phyloP scores from a whole-genome alignment of 1,140 invertebrate genomes.

The Drosophila eugracilis region DNA sequence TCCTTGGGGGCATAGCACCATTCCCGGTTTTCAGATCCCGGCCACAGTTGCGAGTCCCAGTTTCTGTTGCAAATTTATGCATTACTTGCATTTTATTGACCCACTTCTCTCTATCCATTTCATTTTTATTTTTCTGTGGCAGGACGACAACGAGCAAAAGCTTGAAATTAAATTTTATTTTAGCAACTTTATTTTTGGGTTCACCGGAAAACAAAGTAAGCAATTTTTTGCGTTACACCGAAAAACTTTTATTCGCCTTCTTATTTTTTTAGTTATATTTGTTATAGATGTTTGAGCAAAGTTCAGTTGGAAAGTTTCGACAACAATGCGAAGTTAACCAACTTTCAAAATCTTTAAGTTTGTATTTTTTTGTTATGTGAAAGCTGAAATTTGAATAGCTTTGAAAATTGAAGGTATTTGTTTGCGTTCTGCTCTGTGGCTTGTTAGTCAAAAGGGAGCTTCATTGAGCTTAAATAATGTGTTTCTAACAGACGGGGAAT shows the following conservation, averaged over 20 bases:
- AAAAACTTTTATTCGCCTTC: conserved; percentile 27
- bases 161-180: conserved; percentile 50
- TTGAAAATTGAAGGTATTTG: conserved; percentile 7
- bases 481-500: neutral
- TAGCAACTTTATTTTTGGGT: conserved; percentile 47
- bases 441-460: conserved; percentile 10
- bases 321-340: conserved; percentile 28
- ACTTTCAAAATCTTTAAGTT: conserved; percentile 21
- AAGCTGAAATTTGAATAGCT: conserved; percentile 16
- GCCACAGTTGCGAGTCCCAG: conserved; percentile 23
- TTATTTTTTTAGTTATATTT: conserved; percentile 18
- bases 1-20: conserved; percentile 32
- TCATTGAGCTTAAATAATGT: neutral
- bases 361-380: neutral
- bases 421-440: too few relatives aligned
- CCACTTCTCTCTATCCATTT: conserved; percentile 24
- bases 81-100: conserved; percentile 57
- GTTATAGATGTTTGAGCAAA: conserved; percentile 28
- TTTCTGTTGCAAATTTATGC: conserved; percentile 52
- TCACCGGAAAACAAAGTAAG: conserved; percentile 52
- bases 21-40: conserved; percentile 12
- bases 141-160: conserved; percentile 35
- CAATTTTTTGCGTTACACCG: conserved; percentile 44
- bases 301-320: conserved; percentile 38
- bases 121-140: neutral